These are phyloP conservation scores for Tinea pellionella DNA, from an alignment of 2,888 invertebrate genomes.

Conservation along the genomic window DNA sequence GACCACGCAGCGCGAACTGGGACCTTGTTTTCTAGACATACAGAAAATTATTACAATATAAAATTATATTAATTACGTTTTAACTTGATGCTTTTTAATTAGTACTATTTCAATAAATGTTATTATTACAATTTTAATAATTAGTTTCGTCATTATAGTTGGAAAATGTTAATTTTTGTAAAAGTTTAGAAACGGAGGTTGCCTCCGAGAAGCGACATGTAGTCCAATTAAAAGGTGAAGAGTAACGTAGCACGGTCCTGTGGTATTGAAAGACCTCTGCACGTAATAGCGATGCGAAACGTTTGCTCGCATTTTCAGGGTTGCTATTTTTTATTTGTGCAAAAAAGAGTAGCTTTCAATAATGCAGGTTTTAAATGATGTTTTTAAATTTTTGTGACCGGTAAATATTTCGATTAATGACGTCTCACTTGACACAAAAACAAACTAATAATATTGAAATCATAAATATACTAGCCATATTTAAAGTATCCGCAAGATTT, in stretches of 20 bases:
- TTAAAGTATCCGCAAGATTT: too few relatives aligned
- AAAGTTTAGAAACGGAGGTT: neutral
- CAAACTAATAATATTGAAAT: too few relatives aligned
- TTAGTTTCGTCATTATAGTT: neutral
- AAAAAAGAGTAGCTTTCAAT: too few relatives aligned
- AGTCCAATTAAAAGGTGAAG: conserved; percentile 45
- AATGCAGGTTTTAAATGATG: too few relatives aligned
- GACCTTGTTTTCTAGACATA: conserved; percentile 33
- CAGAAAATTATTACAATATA: conserved; percentile 18
- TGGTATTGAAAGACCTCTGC: conserved; percentile 33
- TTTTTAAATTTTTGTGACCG: too few relatives aligned
- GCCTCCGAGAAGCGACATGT: neutral
- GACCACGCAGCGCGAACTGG: conserved; percentile 17
- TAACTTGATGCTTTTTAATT: neutral
- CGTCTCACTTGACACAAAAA: too few relatives aligned
- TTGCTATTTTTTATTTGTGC: too few relatives aligned
- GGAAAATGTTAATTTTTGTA: neutral
- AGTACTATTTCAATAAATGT: neutral
- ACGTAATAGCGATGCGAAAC: conserved; percentile 16
- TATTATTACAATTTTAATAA: conserved; percentile 3
- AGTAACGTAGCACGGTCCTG: conserved; percentile 22
- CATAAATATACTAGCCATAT: too few relatives aligned
- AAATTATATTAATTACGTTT: too few relatives aligned
- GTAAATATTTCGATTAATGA: too few relatives aligned
- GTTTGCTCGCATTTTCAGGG: conserved; percentile 8